Conservation (phyloP, 2,888 invertebrate genomes). For the Hirtodrosophila histrioides region DNA sequence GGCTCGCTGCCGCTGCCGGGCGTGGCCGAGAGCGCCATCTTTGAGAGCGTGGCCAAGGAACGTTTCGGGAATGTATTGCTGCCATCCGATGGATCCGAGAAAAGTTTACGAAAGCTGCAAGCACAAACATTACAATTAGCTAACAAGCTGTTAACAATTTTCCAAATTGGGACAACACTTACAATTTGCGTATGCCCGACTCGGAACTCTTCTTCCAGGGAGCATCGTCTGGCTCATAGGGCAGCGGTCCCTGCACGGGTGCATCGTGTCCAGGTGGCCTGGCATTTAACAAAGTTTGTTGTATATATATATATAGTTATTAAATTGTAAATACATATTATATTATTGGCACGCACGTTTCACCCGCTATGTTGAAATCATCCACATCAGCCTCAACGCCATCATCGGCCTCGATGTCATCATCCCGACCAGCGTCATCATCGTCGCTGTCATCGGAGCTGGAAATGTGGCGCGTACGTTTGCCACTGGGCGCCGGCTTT, state of each 20-base stretch:
- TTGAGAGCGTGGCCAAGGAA: constrained; percentile 91
- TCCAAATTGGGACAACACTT: constrained; percentile 84
- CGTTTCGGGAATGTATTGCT: constrained; percentile 89
- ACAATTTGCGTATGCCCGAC: constrained; percentile 96
- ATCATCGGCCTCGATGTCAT: constrained; percentile 60
- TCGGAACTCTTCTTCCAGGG: constrained; percentile 93
- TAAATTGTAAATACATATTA: no score
- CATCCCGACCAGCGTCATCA: constrained; percentile 62
- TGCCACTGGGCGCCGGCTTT: constrained; percentile 83
- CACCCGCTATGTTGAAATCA: constrained; percentile 48
- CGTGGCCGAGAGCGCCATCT: constrained; percentile 87
- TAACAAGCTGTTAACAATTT: no score
- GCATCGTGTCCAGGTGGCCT: constrained; percentile 90
- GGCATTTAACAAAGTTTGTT: background rate
- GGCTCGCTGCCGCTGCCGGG: constrained; percentile 70
- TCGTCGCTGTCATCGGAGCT: constrained; percentile 78
- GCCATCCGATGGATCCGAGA: constrained; percentile 87
- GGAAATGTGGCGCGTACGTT: constrained; percentile 63
- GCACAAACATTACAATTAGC: background rate
- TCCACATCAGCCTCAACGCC: constrained; percentile 65
- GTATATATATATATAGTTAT: background rate
- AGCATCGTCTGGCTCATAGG: constrained; percentile 98
- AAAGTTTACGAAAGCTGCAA: constrained; percentile 94
- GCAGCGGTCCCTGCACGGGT: constrained; percentile 98
- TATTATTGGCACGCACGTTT: constrained; percentile 65